Base-by-base conservation (phyloP, 2,888 invertebrate species). In the Agelastica alni region DNA sequence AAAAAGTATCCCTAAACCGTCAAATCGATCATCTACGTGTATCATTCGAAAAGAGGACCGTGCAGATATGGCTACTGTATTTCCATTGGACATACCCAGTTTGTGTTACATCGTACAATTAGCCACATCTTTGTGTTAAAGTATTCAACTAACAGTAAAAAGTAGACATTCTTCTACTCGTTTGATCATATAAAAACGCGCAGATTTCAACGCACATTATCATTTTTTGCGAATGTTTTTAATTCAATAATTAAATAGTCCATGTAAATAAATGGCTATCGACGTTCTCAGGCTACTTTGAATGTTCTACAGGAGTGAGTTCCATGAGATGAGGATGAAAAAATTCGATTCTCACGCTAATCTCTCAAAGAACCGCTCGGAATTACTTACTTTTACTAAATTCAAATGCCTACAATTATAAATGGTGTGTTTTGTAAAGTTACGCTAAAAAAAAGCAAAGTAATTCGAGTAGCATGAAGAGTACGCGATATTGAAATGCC, bases 341-440 rank as follows among this genome's bases (percentile, higher is more conserved):
- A 54, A 55, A 45, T 20, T 10, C 30, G 34, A 46, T 59, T 59
- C 59, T 51, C 59, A 59, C 59, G 59, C 41, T 54, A 55, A 51
- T 47, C 17, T 48, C 39, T 30, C 20, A 28, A 43, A 47, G 46
- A 51, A 41, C 43, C 45, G 52, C 2, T 31, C 34, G 42, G 48
- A 44, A n/a, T 55, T 55, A 55, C 53, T 56, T 56, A 51, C 59
- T 59, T 56, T 59, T 59, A 59, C 59, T 48, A 48, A 58, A 61
- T 60, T 60, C 59, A 53, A 63, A 61, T 58, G 58, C 54, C 59
- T 48, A 45, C 49, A 28, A 64, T 64, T 64, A 62, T 59, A 31
- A 49, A 60, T 48, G 64, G 63, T 62, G 43, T 59, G 49, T 59
- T 59, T 59, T 52, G 44, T 52, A 32, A 44, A 51, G 36, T 43